These are phyloP conservation scores for Acrobasis consociella DNA, from an alignment of 2,888 invertebrate genomes.

Conservation along the genomic window DNA sequence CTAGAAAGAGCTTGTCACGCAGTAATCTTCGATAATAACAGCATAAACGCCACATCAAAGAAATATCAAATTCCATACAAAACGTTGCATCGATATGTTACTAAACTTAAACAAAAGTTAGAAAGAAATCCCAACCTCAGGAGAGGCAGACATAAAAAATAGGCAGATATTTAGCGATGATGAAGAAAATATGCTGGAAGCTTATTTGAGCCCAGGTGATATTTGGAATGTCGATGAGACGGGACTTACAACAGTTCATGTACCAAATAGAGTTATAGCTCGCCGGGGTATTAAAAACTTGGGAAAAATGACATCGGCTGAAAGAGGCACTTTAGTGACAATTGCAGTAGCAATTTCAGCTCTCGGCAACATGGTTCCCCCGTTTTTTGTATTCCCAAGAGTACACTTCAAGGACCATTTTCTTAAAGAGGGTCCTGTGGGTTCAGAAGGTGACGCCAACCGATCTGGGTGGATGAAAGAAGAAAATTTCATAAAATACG, in stretches of 20 bases:
- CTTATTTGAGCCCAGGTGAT: slow-evolving; percentile 32
- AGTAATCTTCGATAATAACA: too few relatives aligned
- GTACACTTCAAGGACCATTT: slow-evolving; percentile 28
- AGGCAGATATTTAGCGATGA: background rate
- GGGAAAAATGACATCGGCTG: slow-evolving; percentile 49
- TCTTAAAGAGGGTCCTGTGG: slow-evolving; percentile 31
- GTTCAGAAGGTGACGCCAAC: slow-evolving; percentile 31
- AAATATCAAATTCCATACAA: too few relatives aligned
- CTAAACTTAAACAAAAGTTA: background rate
- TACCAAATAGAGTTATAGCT: slow-evolving; percentile 48
- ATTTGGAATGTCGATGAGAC: slow-evolving; percentile 56
- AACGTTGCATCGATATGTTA: background rate
- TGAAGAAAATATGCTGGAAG: background rate
- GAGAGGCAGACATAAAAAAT: background rate
- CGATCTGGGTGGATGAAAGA: slow-evolving; percentile 42
- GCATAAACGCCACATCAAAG: too few relatives aligned
- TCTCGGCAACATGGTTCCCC: slow-evolving; percentile 27
- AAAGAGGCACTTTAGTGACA: slow-evolving; percentile 48
- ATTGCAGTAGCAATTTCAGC: slow-evolving; percentile 28
- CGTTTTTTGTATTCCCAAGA: slow-evolving; percentile 27
- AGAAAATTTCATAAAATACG: slow-evolving; percentile 30
- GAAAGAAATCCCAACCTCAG: background rate
- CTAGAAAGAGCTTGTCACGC: too few relatives aligned
- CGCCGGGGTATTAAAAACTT: slow-evolving; percentile 48
- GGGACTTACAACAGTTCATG: slow-evolving; percentile 53